Evolutionary conservation across 1,140 invertebrate genomes (phyloP), one percentile per base, ranked within the genome.

Genomic region (Drosophila dunni): DNA sequence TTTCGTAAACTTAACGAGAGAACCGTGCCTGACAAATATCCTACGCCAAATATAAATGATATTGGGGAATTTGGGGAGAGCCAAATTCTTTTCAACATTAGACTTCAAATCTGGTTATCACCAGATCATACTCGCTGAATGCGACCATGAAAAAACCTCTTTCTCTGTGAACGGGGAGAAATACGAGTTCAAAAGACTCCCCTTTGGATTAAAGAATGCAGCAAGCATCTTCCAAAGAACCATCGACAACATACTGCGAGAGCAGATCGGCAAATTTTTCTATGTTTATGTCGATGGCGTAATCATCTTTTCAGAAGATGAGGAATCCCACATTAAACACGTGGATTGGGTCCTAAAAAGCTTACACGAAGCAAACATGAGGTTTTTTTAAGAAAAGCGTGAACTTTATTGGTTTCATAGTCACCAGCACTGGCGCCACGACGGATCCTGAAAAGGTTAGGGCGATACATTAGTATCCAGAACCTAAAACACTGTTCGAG

Each of bases 291-390:
- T n/a, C n/a, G n/a, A n/a, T n/a, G n/a, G n/a, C n/a, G n/a, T n/a
- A n/a, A n/a, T n/a, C n/a, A n/a, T n/a, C 69, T 69, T 75, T 38
- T 62, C 62, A 2, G 53, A 69, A 13, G 34, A 74, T 9, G 57
- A 54, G 34, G n/a, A n/a, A 4, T 62, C 45, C 33, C 38, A 53
- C 5, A 29, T n/a, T n/a, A n/a, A 11, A 46, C 58, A 65, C 40
- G 46, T 72, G 17, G 61, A 72, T n/a, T 62, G 56, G 36, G 42
- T 72, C 34, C 56, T 51, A 29, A 46, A 56, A 15, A 73, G 40
- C 44, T 71, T 84, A 13, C 74, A 94, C 1, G 57, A 76, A 9
- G 67, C 79, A n/a, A 84, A 89, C 15, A 73, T 94, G 7, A 94
- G 92, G 91, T 93, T 94, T 79, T 91, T 62, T 51, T 17, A 38